A percentile compares a stretch with the other conserved stretches of the same genome.
phyloP scores from a whole-genome alignment of 2,113 vertebrate genomes.

The Meriones unguiculatus region DNA sequence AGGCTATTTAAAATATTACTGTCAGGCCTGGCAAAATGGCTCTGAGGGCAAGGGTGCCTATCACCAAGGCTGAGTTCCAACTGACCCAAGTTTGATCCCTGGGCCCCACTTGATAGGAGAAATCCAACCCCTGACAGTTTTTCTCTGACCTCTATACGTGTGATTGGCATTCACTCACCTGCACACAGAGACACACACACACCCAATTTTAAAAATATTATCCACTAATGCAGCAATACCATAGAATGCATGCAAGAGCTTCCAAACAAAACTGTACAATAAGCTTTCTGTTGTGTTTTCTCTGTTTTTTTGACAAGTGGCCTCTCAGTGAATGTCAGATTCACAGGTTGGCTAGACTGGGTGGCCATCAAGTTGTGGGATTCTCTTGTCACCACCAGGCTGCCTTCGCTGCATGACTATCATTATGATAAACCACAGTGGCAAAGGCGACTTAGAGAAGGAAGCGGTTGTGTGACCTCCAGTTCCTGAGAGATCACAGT shows the following conservation, averaged over 20 bases:
- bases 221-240: slow-evolving; percentile 64
- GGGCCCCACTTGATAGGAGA: background rate
- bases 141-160: background rate
- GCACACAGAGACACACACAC: background rate
- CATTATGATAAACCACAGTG: background rate
- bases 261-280: slow-evolving; percentile 73
- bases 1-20: slow-evolving; percentile 72
- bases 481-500: background rate
- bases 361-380: no score
- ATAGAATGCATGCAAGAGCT: slow-evolving; percentile 78
- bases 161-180: background rate
- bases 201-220: background rate
- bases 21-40: background rate
- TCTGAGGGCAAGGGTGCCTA: background rate
- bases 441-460: background rate
- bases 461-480: background rate
- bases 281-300: background rate
- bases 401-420: background rate
- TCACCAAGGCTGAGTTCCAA: background rate
- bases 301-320: background rate
- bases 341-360: background rate
- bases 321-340: no score
- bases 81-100: background rate
- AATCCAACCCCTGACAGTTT: background rate
- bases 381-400: background rate